Evolutionary conservation across 1,140 invertebrate genomes (phyloP).

Genomic region (Drosophila watanabei): DNA sequence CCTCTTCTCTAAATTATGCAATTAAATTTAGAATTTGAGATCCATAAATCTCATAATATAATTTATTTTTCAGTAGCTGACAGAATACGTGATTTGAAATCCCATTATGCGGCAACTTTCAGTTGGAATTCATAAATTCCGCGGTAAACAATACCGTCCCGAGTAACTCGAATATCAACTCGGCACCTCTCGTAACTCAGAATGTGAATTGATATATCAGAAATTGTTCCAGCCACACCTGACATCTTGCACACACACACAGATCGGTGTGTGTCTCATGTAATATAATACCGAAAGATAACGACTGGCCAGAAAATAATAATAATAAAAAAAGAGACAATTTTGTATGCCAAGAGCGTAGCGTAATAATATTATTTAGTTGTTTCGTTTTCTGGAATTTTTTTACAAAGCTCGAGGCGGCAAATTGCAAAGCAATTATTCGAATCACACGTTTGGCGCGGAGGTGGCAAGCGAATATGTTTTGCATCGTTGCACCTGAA

Average conservation of each 20-base stretch:
- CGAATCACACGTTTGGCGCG: constrained; percentile 69
- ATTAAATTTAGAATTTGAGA: constrained; percentile 8
- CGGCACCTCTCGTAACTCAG: constrained; percentile 37
- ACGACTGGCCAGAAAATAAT: constrained; percentile 35
- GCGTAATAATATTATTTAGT: constrained; percentile 59
- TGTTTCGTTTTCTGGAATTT: constrained; percentile 24
- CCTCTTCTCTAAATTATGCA: constrained; percentile 6
- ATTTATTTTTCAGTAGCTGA: constrained; percentile 32
- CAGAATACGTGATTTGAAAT: constrained; percentile 56
- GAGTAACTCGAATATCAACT: constrained; percentile 14
- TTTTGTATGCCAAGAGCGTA: constrained; percentile 74
- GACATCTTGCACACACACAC: constrained; percentile 60
- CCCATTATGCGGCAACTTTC: constrained; percentile 21
- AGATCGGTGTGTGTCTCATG: constrained; percentile 41
- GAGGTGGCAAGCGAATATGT: constrained; percentile 57
- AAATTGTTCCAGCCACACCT: constrained; percentile 66
- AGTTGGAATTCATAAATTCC: constrained; percentile 33
- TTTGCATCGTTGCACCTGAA: constrained; percentile 76
- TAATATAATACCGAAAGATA: constrained; percentile 60
- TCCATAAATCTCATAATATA: constrained; percentile 25
- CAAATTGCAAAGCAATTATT: constrained; percentile 83
- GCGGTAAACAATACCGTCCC: constrained; percentile 23
- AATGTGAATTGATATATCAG: constrained; percentile 70
- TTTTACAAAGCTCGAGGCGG: constrained; percentile 16
- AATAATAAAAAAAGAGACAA: constrained; percentile 24